These are phyloP conservation scores for Lepus oiostolus DNA, from an alignment of 2,797 vertebrate species.

Conservation along the genomic window DNA sequence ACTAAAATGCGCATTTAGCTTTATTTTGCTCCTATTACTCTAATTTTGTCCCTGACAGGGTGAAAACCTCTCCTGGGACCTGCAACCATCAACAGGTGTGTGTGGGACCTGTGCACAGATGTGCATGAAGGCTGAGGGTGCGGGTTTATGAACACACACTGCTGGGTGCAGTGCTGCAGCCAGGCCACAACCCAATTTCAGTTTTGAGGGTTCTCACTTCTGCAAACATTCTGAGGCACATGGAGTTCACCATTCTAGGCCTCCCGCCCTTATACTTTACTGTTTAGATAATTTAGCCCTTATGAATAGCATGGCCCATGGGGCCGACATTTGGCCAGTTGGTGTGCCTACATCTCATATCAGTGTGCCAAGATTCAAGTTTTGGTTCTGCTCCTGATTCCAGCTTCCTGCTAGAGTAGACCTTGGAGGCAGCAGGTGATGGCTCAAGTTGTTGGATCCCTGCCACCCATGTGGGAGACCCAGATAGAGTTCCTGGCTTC, in stretches of 20 bases:
- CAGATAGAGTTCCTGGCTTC: no score
- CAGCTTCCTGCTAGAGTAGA: no score
- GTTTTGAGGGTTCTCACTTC: neutral
- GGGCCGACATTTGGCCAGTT: no score
- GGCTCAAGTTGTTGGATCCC: no score
- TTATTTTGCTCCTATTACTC: neutral
- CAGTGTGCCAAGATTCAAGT: no score
- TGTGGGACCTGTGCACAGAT: neutral
- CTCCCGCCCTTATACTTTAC: neutral
- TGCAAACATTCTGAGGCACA: neutral
- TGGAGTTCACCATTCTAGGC: neutral
- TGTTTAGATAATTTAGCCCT: neutral
- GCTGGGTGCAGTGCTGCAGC: neutral
- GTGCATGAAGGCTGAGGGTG: neutral
- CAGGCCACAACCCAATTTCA: neutral
- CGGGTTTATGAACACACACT: rapidly evolving
- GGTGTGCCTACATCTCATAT: no score
- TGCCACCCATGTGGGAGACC: no score
- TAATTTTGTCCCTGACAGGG: neutral
- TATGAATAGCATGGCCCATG: neutral
- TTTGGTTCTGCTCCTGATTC: no score
- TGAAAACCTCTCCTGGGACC: neutral
- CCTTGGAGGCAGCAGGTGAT: no score
- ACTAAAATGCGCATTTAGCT: neutral
- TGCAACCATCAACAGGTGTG: neutral